phyloP scores from a whole-genome alignment of 2,888 invertebrate species.

The Tryphoninae sp. region DNA sequence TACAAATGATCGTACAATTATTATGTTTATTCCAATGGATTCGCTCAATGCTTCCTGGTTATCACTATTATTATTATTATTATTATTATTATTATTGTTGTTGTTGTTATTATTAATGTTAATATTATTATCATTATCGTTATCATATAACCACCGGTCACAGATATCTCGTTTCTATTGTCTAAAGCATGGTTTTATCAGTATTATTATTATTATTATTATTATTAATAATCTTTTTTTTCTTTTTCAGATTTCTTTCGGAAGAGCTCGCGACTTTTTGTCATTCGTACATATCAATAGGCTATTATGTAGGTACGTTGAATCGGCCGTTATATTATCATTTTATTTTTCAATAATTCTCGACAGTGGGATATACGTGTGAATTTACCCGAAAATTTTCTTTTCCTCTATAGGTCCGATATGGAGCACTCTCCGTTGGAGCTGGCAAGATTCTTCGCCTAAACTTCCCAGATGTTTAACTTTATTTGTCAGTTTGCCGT shows the following conservation, averaged over 20 bases:
- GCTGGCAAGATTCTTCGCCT: too few species aligned
- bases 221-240: conserved; percentile 8
- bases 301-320: conserved; percentile 20
- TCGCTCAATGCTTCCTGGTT: conserved; percentile 52
- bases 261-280: conserved; percentile 55
- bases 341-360: conserved; percentile 21
- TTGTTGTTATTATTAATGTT: conserved; percentile 26
- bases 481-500: too few species aligned
- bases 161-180: conserved; percentile 58
- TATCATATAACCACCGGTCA: conserved; percentile 59
- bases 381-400: conserved; percentile 6
- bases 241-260: conserved; percentile 47
- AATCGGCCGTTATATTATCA: conserved; percentile 43
- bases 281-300: conserved; percentile 26
- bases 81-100: conserved; percentile 43
- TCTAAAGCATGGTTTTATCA: conserved; percentile 55
- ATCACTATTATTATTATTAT: conserved; percentile 32
- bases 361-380: conserved; percentile 1
- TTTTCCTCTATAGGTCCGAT: conserved; percentile 14
- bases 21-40: conserved; percentile 63
- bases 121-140: conserved; percentile 44
- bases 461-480: too few species aligned
- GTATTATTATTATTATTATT: background rate
- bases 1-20: conserved; percentile 63
- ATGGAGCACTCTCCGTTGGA: background rate